Conservation (phyloP, 2,888 invertebrate species). For the Conomelus anceps region DNA sequence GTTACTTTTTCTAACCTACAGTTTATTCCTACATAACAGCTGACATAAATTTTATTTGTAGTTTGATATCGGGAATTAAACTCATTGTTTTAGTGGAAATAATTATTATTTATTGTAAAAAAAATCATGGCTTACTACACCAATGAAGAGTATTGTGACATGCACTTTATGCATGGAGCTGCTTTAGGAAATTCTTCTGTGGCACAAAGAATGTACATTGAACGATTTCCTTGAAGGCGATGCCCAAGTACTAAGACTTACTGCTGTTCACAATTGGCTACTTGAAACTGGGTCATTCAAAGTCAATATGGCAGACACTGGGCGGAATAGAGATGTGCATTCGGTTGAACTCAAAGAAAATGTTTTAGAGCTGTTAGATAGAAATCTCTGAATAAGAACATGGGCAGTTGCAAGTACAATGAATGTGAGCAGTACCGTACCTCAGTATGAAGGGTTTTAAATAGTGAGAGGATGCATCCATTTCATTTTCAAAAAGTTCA, state of each 20-base stretch:
- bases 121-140: background rate
- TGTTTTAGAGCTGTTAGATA: too few species aligned
- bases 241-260: background rate
- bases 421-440: background rate
- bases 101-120: too few species aligned
- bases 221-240: background rate
- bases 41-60: too few species aligned
- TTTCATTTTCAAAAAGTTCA: constrained; percentile 7
- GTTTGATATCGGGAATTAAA: too few species aligned
- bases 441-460: constrained; percentile 8
- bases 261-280: background rate
- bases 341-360: too few species aligned
- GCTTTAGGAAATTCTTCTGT: background rate
- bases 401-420: background rate
- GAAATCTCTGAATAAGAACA: constrained; percentile 3
- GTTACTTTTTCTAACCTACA: too few species aligned
- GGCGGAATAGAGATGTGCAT: too few species aligned
- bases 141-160: background rate
- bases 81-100: too few species aligned
- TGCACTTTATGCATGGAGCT: background rate
- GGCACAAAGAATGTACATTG: background rate
- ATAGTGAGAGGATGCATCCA: constrained; percentile 11
- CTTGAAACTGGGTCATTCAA: too few species aligned
- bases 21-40: too few species aligned
- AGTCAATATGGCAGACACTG: too few species aligned